Evolutionary conservation across 2,888 invertebrate genomes (phyloP).

Genomic region (Thera obeliscata): DNA sequence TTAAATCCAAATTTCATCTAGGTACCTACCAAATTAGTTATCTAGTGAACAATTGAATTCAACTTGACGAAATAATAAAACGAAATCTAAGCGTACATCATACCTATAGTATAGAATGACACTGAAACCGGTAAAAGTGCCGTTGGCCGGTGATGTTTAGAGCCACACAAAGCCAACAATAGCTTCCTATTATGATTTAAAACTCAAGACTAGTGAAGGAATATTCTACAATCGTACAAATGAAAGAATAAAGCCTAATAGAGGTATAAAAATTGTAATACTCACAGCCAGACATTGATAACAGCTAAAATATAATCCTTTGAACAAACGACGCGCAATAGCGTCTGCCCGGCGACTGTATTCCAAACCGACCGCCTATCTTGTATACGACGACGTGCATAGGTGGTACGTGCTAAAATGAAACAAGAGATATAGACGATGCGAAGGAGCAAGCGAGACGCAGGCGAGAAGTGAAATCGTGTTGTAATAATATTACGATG

Average conservation of each 20-base stretch:
- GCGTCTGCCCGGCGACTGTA: neutral
- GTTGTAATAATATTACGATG: slow-evolving; percentile 17
- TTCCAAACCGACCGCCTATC: neutral
- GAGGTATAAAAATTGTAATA: slow-evolving; percentile 37
- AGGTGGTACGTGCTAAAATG: slow-evolving; percentile 4
- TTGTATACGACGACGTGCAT: slow-evolving; percentile 6
- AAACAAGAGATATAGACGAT: slow-evolving; percentile 5
- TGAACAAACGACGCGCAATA: slow-evolving; percentile 9
- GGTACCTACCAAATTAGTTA: no score
- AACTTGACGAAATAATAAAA: neutral
- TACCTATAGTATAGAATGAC: neutral
- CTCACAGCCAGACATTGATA: slow-evolving; percentile 68
- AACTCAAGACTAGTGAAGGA: neutral
- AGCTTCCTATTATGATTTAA: neutral
- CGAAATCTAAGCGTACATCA: neutral
- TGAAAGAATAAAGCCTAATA: neutral
- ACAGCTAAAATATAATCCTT: slow-evolving; percentile 8
- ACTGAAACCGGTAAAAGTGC: slow-evolving; percentile 10
- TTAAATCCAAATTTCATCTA: no score
- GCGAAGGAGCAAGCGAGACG: slow-evolving; percentile 11
- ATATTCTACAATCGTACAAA: slow-evolving; percentile 5
- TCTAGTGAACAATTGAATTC: no score
- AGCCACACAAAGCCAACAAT: neutral
- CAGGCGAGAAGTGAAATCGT: slow-evolving; percentile 25
- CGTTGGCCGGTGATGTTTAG: slow-evolving; percentile 6